Evolutionary conservation across 2,113 vertebrate species (phyloP), one percentile per base, ranked within the genome.

Genomic region (Odobenus rosmarus): DNA sequence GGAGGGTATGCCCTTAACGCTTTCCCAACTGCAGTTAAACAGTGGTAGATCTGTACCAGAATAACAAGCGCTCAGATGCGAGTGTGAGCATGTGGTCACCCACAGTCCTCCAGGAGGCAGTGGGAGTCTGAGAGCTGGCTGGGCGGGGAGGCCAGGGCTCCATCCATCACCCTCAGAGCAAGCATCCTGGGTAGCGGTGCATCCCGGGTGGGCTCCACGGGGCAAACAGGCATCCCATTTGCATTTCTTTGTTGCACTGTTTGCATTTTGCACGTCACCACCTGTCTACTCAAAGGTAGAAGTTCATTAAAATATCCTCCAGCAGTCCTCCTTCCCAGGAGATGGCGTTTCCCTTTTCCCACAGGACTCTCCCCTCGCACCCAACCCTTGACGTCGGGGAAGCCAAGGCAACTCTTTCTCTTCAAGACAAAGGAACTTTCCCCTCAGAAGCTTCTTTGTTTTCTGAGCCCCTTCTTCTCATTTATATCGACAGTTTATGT

Each of bases 121-220:
- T 14, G 69, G 93, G 89, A 72, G 69, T 33, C 79, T 74, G 85
- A 76, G 36, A 72, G 59, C 33, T 39, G 18, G 36, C 42, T 18
- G 85, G 42, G 74, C 8, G 0, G 23, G 42, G 19, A 31, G 69
- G n/a, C 21, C 87, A 61, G 31, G 0, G 11, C 36, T 81, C 90
- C 96, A 96, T 97, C 95, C 76, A 79, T 95, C 96, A 95, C 96
- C 95, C 97, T 97, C 97, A 95, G 71, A 96, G 97, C 79, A 9
- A 9, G 33, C n/a, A 3, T 61, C 81, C 84, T 33, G 49, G 71
- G 67, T 19, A 28, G 57, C 53, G 61, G 14, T 7, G 33, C 74
- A 61, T 96, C 83, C 61, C 8, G n/a, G 95, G 93, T 16, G 90
- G 85, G 93, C 55, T 53, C 42, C 42, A 5, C 13, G 21, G 46